These are phyloP conservation scores for Rhabdophis nuchalis DNA, from an alignment of 2,797 vertebrate species.

Conservation along the genomic window DNA sequence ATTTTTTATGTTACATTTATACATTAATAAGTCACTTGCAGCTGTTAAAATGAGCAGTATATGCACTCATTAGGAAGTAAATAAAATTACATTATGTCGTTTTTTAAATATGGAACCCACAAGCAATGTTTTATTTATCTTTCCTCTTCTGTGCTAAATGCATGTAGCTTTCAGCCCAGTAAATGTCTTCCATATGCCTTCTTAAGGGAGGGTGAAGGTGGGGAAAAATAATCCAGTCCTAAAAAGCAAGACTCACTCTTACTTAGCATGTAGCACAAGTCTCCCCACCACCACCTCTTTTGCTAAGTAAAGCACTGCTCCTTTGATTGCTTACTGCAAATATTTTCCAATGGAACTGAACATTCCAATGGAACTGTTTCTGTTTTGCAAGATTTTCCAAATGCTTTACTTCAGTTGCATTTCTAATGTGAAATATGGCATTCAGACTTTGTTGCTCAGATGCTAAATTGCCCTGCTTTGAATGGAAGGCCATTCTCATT, in stretches of 20 bases:
- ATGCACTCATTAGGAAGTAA: not conserved
- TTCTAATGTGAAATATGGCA: not conserved
- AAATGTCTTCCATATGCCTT: not conserved
- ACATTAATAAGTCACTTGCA: not conserved
- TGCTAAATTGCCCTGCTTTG: not conserved
- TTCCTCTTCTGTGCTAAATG: not conserved
- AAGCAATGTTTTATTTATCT: not conserved
- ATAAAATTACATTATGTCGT: not conserved
- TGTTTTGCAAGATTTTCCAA: not conserved
- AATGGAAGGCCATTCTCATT: not conserved
- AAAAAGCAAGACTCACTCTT: not conserved
- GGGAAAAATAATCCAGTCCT: not conserved
- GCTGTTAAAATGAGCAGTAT: not conserved
- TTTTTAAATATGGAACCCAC: not conserved
- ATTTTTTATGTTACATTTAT: not conserved
- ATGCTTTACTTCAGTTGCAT: not conserved
- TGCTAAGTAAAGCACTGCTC: not conserved
- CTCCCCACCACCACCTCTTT: not conserved
- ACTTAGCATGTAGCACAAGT: not conserved
- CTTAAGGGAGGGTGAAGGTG: not conserved
- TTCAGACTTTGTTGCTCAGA: not conserved
- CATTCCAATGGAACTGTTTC: not conserved
- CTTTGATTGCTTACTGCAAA: not conserved
- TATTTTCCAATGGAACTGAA: not conserved
- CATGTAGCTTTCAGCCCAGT: not conserved